Conservation (phyloP, 2,113 vertebrate genomes). For the Pseudorectes ferrugineus region DNA sequence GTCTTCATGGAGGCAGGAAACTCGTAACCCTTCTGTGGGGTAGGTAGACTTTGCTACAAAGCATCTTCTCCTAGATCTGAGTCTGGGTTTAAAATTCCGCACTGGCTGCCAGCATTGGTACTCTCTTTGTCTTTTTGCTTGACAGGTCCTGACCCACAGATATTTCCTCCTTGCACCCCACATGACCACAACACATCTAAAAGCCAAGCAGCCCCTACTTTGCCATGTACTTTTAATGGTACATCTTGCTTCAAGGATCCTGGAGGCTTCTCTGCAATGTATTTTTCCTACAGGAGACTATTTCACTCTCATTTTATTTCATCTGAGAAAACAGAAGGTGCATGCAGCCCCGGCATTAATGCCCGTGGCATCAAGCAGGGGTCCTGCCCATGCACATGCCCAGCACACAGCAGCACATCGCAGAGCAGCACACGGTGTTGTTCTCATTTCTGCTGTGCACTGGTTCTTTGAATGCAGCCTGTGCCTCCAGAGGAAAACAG, state of each 20-base stretch:
- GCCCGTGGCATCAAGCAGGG: accelerated
- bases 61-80: not conserved
- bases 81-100: not conserved
- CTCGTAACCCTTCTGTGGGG: not conserved
- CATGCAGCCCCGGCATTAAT: not conserved
- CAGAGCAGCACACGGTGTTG: not conserved
- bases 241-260: not conserved
- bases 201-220: not conserved
- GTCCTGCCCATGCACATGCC: not conserved
- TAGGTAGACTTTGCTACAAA: not conserved
- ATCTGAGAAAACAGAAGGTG: not conserved
- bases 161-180: not conserved
- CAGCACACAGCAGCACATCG: accelerated
- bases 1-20: not conserved
- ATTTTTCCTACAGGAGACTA: not conserved
- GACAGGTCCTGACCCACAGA: not conserved
- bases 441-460: not conserved
- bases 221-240: not conserved
- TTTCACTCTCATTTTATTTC: not conserved
- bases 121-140: not conserved
- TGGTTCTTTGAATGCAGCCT: not conserved
- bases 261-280: not conserved
- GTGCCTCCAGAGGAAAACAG: slow-evolving; percentile 13
- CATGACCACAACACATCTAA: not conserved
- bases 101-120: not conserved